Conservation (phyloP, 2,113 vertebrate genomes). For the Muntiacus reevesi region DNA sequence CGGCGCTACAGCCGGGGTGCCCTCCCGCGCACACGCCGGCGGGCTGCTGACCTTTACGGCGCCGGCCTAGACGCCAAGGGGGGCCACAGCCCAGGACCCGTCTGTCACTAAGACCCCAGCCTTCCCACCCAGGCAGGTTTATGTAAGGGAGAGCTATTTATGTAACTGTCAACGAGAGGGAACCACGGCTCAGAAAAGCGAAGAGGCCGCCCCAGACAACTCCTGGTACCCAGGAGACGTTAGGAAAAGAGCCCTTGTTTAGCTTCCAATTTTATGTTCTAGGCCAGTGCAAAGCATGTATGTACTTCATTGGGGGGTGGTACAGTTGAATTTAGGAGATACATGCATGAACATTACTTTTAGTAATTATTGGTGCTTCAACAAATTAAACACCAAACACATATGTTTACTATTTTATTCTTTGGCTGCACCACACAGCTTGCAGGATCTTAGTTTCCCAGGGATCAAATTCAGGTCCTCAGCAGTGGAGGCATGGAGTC, state of each 20-base stretch:
- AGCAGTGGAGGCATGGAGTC: neutral
- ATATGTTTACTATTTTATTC: neutral
- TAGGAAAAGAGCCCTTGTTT: neutral
- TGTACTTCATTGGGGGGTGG: neutral
- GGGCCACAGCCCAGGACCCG: neutral
- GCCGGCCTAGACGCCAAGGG: neutral
- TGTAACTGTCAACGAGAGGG: neutral
- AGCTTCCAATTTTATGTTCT: neutral
- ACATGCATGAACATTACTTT: neutral
- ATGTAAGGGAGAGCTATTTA: neutral
- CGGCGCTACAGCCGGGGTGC: neutral
- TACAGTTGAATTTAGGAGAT: neutral
- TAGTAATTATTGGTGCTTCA: neutral
- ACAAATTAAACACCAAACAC: neutral
- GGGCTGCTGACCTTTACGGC: neutral
- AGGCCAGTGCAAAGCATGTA: neutral
- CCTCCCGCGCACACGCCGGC: fast-evolving
- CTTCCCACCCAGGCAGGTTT: neutral
- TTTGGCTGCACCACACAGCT: neutral
- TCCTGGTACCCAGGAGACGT: neutral
- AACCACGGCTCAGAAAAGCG: neutral
- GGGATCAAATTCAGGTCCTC: neutral
- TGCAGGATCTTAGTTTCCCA: neutral
- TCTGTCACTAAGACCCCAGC: neutral
- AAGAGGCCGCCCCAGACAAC: neutral